Base-by-base conservation (phyloP, 2,888 invertebrate species). In the Caenorhabditis macrosperma region DNA sequence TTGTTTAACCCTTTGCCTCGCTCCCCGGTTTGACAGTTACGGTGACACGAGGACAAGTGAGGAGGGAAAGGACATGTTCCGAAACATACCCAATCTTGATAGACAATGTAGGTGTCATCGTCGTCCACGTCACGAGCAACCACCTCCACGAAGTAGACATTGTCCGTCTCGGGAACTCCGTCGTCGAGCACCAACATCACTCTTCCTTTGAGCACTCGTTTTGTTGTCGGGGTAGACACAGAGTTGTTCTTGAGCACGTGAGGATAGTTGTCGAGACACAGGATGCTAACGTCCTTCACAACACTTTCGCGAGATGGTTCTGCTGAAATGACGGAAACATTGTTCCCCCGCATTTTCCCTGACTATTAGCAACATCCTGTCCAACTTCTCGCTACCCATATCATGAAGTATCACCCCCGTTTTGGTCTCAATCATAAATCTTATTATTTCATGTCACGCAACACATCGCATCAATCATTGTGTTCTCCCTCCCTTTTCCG, bases 71-170 rank as follows among this genome's bases (percentile, higher is more conserved):
- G 20, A n/a, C n/a, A n/a, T n/a, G n/a, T n/a, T n/a, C n/a, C n/a
- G n/a, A n/a, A n/a, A 72, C 79, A 52, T 22, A 79, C 79, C 79
- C 79, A 79, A 46, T 79, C 79, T 35, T 74, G 74, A 35, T 61
- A 79, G 9, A 79, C 59, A 22, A 79, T 69, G 38, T 59, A 63
- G 15, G 63, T 61, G 20, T 74, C 79, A 38, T 74, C 79, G 24
- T 78, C 68, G 22, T 78, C 78, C 6, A 57, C 68, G 54, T 79
- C 68, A 2, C 69, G 41, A 24, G 79, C 79, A 4, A 79, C 79
- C 5, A 74, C 54, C 38, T 79, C 79, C n/a, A 79, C 46, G 35
- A 79, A 79, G 22, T 72, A 63, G 20, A 79, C 72, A 48, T 69
- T 61, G n/a, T 57, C 64, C 4, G 46, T 48, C 22, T 67, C 61